Base-by-base conservation (phyloP, 1,140 invertebrate genomes). In the Macrobrachium rosenbergii region DNA sequence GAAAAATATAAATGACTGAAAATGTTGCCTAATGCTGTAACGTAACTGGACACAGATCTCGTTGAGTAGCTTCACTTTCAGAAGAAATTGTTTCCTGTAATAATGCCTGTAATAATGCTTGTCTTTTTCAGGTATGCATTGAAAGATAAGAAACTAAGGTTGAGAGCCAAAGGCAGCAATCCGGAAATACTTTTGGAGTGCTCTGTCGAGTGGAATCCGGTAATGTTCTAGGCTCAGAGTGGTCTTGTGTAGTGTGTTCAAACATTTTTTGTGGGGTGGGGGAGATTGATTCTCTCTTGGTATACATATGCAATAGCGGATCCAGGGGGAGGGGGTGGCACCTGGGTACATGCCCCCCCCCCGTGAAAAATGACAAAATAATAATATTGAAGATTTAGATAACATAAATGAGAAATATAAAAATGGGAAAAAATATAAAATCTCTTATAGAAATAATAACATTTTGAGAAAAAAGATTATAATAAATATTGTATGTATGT, bases 111-210 rank as follows among this genome's bases (percentile, higher is more conserved):
- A n/a, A 82, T n/a, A n/a, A n/a, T 64, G 8, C 14, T 17, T 62
- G n/a, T 79, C 76, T 21, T 77, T 37, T 75, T 75, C 82, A 90
- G 98, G 98, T 99, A 98, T 92, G 95, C 96, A 0, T 93, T 99
- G 28, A 99, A 99, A 92, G 98, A 99, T 92, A 98, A 98, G 92
- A 99, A 99, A 91, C 93, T 99, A 86, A 93, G 95, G 21, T 94
- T 94, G 2, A 92, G 96, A 63, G 96, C 97, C 3, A 99, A 99
- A 92, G 99, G 99, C 16, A 96, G 95, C 90, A 95, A 94, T 67
- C 96, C 97, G 0, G 96, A 98, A 91, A 98, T 99, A 90, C 93
- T 98, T 2, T 92, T 99, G 16, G 98, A 99, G 92, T 95, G 99
- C 94, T 95, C 94, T 45, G 94, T 99, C 0, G 92, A 97, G 37